A percentile compares a stretch with the other conserved stretches of the same genome.
These are phyloP conservation scores for Oscheius sp. DNA, from an alignment of 1,140 invertebrate genomes.

Conservation along the genomic window DNA sequence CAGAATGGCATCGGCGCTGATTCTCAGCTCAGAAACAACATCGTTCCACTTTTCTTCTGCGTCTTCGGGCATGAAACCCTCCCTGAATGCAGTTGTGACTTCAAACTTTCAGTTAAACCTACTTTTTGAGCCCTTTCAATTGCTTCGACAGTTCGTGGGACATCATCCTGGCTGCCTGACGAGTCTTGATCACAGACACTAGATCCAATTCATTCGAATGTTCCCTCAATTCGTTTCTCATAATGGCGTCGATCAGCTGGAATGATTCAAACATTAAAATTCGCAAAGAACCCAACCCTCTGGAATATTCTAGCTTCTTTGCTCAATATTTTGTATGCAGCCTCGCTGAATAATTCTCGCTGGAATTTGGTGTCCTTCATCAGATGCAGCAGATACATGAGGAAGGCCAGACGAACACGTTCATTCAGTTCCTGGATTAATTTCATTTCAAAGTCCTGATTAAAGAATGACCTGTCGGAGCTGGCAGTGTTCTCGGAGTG, in stretches of 20 bases:
- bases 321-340: constrained; percentile 10
- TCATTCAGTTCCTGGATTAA: neutral
- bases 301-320: constrained; percentile 2
- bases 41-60: neutral
- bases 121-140: constrained; percentile 2
- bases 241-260: constrained; percentile 18
- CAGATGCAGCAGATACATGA: constrained; percentile 7
- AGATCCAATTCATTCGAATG: constrained; percentile 7
- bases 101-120: too few relatives aligned
- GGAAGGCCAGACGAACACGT: constrained; percentile 14
- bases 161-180: constrained; percentile 24
- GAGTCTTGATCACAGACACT: constrained; percentile 29
- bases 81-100: too few relatives aligned
- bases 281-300: too few relatives aligned
- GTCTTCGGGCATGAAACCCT: constrained; percentile 7
- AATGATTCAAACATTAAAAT: too few relatives aligned
- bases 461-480: too few relatives aligned
- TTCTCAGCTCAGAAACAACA: neutral
- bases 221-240: constrained; percentile 25
- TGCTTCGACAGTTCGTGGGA: constrained; percentile 16
- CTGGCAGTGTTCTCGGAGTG: neutral
- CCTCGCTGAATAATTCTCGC: constrained; percentile 15
- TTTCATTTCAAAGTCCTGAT: too few relatives aligned
- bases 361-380: constrained; percentile 4
- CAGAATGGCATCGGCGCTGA: constrained; percentile 1